Evolutionary conservation across 2,888 invertebrate species (phyloP).

Genomic region (Cataglyphis albicans): DNA sequence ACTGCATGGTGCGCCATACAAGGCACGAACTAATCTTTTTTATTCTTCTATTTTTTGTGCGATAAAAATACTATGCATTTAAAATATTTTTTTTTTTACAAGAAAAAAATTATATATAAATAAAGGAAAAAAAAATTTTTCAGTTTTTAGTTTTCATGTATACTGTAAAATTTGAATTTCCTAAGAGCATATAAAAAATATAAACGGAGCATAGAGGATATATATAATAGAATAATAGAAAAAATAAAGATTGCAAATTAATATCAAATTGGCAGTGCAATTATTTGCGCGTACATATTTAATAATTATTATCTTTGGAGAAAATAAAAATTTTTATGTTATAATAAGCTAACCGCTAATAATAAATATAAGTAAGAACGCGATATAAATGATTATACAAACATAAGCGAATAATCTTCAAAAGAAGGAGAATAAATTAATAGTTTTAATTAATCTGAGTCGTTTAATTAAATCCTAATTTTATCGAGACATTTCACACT

Average conservation of each 20-base stretch:
- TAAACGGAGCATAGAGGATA: background rate
- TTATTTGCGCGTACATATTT: background rate
- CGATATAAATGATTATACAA: background rate
- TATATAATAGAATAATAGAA: background rate
- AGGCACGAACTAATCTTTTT: background rate
- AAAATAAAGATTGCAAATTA: background rate
- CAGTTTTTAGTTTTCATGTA: background rate
- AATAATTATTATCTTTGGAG: background rate
- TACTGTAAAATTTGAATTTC: background rate
- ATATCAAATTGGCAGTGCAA: background rate
- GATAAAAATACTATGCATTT: background rate
- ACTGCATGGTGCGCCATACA: slow-evolving; percentile 12
- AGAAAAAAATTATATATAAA: background rate
- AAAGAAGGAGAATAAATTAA: slow-evolving; percentile 8
- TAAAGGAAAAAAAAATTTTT: background rate
- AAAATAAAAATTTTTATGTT: background rate
- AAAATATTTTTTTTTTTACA: background rate
- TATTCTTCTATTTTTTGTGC: background rate
- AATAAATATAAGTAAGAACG: background rate
- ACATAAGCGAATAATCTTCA: background rate
- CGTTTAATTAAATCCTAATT: background rate
- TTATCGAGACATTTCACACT: slow-evolving; percentile 49
- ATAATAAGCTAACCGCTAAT: background rate
- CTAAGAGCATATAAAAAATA: background rate
- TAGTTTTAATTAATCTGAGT: background rate